These are phyloP conservation scores for Cryptomyrus ogoouensis DNA, from an alignment of 2,113 vertebrate genomes.

Conservation along the genomic window DNA sequence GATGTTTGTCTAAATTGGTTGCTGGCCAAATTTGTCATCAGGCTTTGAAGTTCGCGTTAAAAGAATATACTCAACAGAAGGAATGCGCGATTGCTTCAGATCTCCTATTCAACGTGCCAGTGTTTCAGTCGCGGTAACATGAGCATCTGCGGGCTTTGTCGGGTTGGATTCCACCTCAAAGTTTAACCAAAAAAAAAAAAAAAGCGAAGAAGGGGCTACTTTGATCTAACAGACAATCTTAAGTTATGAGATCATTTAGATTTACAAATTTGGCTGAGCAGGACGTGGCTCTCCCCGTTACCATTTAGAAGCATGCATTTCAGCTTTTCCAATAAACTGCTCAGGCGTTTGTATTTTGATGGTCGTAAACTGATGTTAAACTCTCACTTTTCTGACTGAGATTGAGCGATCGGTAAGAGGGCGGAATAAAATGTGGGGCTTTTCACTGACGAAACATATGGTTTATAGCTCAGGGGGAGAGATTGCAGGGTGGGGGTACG, in stretches of 20 bases:
- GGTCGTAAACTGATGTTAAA: constrained; percentile 18
- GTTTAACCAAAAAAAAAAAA: constrained; percentile 40
- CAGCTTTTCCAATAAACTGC: no score
- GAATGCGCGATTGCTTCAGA: constrained; percentile 33
- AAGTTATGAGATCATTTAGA: constrained; percentile 41
- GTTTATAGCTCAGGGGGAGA: constrained; percentile 49
- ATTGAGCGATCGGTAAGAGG: constrained; percentile 11
- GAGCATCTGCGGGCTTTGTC: constrained; percentile 26
- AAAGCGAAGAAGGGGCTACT: constrained; percentile 14
- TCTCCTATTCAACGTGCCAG: constrained; percentile 28
- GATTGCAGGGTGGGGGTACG: constrained; percentile 8
- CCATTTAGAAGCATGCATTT: neutral
- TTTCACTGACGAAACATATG: constrained; percentile 62
- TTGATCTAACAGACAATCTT: constrained; percentile 39
- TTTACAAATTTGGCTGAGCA: neutral
- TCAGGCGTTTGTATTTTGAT: neutral
- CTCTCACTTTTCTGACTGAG: constrained; percentile 10
- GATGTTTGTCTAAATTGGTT: constrained; percentile 41
- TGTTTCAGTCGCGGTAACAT: constrained; percentile 31
- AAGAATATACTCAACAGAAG: constrained; percentile 28
- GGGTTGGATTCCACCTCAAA: constrained; percentile 46
- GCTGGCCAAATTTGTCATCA: constrained; percentile 42
- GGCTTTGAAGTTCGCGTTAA: constrained; percentile 44
- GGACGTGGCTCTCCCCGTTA: neutral
- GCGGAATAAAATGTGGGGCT: constrained; percentile 46